Conservation (phyloP, 2,113 vertebrate genomes). For the Proterorhinus semilunaris region DNA sequence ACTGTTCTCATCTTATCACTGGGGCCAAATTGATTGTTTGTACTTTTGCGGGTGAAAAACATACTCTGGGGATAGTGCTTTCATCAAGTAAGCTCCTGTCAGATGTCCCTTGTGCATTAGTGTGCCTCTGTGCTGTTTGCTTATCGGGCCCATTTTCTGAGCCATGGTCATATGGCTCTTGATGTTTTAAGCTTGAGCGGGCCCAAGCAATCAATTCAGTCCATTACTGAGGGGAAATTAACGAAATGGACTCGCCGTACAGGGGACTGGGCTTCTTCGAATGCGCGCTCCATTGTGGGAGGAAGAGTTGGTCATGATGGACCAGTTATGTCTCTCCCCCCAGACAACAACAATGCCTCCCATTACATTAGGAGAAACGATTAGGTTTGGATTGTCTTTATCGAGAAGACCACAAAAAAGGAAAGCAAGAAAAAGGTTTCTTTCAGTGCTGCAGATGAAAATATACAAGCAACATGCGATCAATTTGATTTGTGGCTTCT, state of each 20-base stretch:
- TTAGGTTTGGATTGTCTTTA: conserved; percentile 25
- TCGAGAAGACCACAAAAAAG: background rate
- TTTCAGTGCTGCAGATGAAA: background rate
- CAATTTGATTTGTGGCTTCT: background rate
- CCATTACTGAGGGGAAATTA: conserved; percentile 58
- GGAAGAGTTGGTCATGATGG: conserved; percentile 22
- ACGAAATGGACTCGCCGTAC: conserved; percentile 62
- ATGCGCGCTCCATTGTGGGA: conserved; percentile 38
- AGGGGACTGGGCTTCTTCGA: conserved; percentile 42
- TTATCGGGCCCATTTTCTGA: conserved; percentile 48
- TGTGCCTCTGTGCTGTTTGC: conserved; percentile 51
- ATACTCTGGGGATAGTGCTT: conserved; percentile 49
- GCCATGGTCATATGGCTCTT: conserved; percentile 54
- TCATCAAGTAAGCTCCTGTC: conserved; percentile 59
- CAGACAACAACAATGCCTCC: conserved; percentile 41
- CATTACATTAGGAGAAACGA: conserved; percentile 36
- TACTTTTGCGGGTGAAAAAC: conserved; percentile 64
- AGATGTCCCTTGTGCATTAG: conserved; percentile 59
- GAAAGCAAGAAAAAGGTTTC: conserved; percentile 24
- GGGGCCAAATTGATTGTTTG: conserved; percentile 70
- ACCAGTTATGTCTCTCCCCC: conserved; percentile 27
- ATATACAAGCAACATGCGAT: background rate
- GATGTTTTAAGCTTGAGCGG: conserved; percentile 60
- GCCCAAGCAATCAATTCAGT: conserved; percentile 66
- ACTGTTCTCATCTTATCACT: conserved; percentile 57